Conservation (phyloP, 2,113 vertebrate species). For the Arothron firmamentum region DNA sequence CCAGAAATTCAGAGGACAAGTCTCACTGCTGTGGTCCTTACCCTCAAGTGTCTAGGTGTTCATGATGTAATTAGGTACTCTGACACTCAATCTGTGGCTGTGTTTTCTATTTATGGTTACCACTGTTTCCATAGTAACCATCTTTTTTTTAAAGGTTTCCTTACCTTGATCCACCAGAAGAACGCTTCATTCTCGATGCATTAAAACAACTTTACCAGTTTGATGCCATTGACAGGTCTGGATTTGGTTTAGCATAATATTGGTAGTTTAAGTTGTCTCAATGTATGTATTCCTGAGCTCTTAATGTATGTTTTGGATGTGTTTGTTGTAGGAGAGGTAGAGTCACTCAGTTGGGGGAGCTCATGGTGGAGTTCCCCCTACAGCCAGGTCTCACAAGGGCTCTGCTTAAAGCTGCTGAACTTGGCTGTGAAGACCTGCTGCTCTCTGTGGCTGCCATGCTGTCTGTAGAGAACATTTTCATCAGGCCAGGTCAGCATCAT, state of each 20-base stretch:
- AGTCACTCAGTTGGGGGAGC: constrained; percentile 85
- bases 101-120: neutral
- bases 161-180: constrained; percentile 90
- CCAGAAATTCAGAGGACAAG: constrained; percentile 94
- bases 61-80: constrained; percentile 93
- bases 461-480: constrained; percentile 96
- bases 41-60: constrained; percentile 91
- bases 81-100: neutral
- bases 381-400: constrained; percentile 88
- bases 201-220: constrained; percentile 94
- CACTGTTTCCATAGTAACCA: neutral
- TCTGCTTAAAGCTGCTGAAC: constrained; percentile 85
- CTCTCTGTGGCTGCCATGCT: constrained; percentile 94
- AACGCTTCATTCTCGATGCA: constrained; percentile 91
- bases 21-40: constrained; percentile 88
- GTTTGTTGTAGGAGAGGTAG: constrained; percentile 79
- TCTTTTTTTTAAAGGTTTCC: constrained; percentile 81
- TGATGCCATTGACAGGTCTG: constrained; percentile 90
- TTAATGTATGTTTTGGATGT: constrained; percentile 8
- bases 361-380: constrained; percentile 94
- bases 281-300: neutral
- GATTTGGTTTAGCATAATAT: too few relatives aligned
- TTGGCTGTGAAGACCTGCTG: constrained; percentile 85
- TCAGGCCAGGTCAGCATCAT: constrained; percentile 82
- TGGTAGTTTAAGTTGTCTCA: too few relatives aligned